Evolutionary conservation across 2,888 invertebrate genomes (phyloP), one percentile per base, ranked within the genome.

Genomic region (Archips xylosteana): DNA sequence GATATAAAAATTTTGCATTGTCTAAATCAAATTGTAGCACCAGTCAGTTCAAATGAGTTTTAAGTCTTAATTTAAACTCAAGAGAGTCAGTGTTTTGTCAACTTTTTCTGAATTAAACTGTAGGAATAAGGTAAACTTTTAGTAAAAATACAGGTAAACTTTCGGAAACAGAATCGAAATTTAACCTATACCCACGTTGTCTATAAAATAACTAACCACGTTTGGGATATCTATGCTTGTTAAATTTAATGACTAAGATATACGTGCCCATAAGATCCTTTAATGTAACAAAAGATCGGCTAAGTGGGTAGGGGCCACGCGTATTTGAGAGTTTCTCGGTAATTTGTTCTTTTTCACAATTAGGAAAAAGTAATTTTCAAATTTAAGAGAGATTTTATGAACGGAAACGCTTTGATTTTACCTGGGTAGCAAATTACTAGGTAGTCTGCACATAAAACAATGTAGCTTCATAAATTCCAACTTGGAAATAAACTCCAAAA

Each of bases 241-340:
- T 49, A 49, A 49, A 49, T 49, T 49, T 49, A 49, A 49, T 49
- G n/a, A 49, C 3, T 49, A n/a, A 1, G 3, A 49, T 49, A 6
- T 36, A 3, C 36, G 6, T 49, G n/a, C n/a, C 49, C n/a, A 49
- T n/a, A 49, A 49, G n/a, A 49, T 49, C 10, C 49, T 49, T 49
- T n/a, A 13, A n/a, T 13, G n/a, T 49, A 49, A 49, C 49, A 49
- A 49, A 49, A 49, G 49, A 49, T 49, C 49, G 49, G 49, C 49
- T 49, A 49, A 49, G 49, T 49, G 49, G 49, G n/a, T 49, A n/a
- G n/a, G 49, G 49, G 49, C n/a, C 49, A n/a, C 49, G n/a, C 13
- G 3, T n/a, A 49, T 49, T 49, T n/a, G 5, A 13, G 3, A n/a
- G n/a, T n/a, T 49, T 49, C 49, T 49, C 49, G 49, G 49, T 49